phyloP scores from a whole-genome alignment of 2,888 invertebrate species.

The Philopedon plagiatum region DNA sequence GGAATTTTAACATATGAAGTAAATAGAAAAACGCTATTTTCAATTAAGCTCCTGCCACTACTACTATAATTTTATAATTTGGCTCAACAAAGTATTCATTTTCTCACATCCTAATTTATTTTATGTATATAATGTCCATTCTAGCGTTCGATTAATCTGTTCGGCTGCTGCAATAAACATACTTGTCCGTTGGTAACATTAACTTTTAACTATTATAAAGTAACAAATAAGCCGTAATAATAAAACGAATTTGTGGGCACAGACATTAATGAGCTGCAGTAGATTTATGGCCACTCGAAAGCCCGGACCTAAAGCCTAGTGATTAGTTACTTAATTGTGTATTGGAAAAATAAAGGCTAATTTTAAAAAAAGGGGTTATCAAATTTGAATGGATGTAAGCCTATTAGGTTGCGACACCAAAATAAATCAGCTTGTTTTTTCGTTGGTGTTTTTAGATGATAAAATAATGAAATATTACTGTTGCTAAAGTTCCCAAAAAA shows the following conservation, averaged over 20 bases:
- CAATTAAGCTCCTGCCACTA: no score
- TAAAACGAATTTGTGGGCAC: constrained; percentile 18
- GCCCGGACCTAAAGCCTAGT: constrained; percentile 11
- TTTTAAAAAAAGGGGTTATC: constrained; percentile 6
- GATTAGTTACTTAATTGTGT: constrained; percentile 25
- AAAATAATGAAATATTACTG: no score
- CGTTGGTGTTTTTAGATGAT: no score
- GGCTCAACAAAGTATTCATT: not conserved
- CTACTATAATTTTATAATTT: no score
- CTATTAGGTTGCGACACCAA: no score
- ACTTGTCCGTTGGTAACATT: not conserved
- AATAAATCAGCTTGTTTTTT: no score
- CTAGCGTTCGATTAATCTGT: not conserved
- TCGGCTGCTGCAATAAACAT: constrained; percentile 8
- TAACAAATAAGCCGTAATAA: constrained; percentile 23
- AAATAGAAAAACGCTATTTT: no score
- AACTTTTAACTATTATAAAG: constrained; percentile 18
- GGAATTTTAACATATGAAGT: no score
- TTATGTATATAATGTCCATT: not conserved
- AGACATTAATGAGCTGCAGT: constrained; percentile 18
- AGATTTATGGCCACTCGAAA: constrained; percentile 34
- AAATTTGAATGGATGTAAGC: no score
- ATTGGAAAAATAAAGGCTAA: constrained; percentile 11
- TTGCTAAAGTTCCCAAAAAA: no score
- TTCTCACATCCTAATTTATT: not conserved